phyloP scores from a whole-genome alignment of 2,113 vertebrate species.

The Chaetura pelagica region DNA sequence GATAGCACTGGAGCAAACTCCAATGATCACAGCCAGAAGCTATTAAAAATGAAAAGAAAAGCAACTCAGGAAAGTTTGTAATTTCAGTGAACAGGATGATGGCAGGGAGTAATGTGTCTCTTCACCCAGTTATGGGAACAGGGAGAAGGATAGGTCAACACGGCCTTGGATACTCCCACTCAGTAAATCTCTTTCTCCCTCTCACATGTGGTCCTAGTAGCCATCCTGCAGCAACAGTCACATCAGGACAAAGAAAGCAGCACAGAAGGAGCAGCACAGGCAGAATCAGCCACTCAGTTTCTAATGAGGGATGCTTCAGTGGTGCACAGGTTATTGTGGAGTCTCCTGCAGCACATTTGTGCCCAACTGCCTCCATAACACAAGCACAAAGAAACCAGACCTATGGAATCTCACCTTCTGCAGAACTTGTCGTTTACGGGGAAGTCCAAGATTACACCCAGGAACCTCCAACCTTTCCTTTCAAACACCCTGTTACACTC shows the following conservation, averaged over 20 bases:
- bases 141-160: not conserved
- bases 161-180: not conserved
- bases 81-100: not conserved
- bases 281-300: not conserved
- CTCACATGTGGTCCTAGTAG: not conserved
- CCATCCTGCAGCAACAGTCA: not conserved
- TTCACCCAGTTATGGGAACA: not conserved
- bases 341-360: not conserved
- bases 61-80: not conserved
- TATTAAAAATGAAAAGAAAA: not conserved
- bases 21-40: not conserved
- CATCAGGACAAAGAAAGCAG: not conserved
- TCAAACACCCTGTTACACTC: not conserved
- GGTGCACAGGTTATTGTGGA: not conserved
- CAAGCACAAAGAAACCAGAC: not conserved
- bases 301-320: not conserved
- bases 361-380: not conserved
- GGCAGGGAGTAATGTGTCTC: not conserved
- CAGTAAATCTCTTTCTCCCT: not conserved
- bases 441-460: not conserved
- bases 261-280: not conserved
- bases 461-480: not conserved
- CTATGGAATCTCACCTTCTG: not conserved
- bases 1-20: not conserved
- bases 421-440: not conserved